Conservation (phyloP, 2,113 vertebrate species). For the Potamarius usumacintae region DNA sequence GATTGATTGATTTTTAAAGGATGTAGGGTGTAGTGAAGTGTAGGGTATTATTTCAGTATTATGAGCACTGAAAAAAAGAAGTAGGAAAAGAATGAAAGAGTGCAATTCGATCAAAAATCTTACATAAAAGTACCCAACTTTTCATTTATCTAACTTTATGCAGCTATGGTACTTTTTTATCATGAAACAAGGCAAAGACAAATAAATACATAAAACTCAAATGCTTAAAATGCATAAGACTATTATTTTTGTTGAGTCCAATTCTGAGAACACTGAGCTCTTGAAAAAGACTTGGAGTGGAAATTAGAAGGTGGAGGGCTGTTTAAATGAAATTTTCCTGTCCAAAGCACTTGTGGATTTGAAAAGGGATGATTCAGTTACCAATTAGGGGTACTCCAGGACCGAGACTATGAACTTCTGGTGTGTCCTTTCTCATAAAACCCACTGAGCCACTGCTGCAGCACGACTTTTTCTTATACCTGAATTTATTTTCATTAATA, state of each 20-base stretch:
- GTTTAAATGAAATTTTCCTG: neutral
- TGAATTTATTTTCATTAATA: neutral
- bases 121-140: neutral
- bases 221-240: neutral
- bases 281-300: neutral
- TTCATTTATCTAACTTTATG: neutral
- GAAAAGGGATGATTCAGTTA: neutral
- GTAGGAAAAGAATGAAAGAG: neutral
- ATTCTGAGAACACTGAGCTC: neutral
- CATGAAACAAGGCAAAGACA: neutral
- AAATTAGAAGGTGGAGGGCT: neutral
- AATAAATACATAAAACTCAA: neutral
- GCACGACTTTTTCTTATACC: neutral
- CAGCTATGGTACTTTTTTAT: neutral
- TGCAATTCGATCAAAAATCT: neutral
- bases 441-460: neutral
- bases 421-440: neutral
- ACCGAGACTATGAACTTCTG: neutral
- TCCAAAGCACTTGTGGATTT: neutral
- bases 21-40: neutral
- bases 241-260: neutral
- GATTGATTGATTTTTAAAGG: neutral
- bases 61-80: neutral
- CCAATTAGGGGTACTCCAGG: neutral
- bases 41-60: neutral